phyloP scores from a whole-genome alignment of 2,113 vertebrate genomes.

The Aphelocoma coerulescens region DNA sequence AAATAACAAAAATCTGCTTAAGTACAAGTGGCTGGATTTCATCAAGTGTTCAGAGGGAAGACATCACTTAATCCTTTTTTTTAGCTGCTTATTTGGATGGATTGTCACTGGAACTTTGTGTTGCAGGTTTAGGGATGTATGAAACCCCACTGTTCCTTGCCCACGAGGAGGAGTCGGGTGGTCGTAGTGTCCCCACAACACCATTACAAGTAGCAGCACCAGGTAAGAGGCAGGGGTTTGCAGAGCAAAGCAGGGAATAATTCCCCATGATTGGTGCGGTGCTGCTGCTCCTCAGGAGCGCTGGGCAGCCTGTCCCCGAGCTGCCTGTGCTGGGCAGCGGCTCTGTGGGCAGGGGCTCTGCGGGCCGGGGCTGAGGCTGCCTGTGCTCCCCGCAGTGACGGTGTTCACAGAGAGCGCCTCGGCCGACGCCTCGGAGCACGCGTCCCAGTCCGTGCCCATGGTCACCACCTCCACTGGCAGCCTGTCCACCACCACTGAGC shows the following conservation, averaged over 20 bases:
- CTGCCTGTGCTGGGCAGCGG: not conserved
- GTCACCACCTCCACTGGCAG: slow-evolving; percentile 89
- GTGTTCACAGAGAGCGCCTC: slow-evolving; percentile 83
- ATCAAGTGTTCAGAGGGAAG: not conserved
- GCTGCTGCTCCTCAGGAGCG: not conserved
- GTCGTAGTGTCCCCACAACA: slow-evolving; percentile 91
- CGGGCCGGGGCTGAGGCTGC: not conserved
- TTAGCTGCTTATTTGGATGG: not conserved
- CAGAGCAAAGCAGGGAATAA: not conserved
- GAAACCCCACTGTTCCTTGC: slow-evolving; percentile 88
- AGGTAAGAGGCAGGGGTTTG: slow-evolving; percentile 66
- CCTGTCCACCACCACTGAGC: slow-evolving; percentile 76
- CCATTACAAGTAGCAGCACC: slow-evolving; percentile 84
- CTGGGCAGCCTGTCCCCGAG: not conserved
- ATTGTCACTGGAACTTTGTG: not conserved
- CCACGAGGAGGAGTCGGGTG: slow-evolving; percentile 90
- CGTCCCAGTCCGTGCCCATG: slow-evolving; percentile 93
- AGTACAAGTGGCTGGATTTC: not conserved
- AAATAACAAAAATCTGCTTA: not conserved
- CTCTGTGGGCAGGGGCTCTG: not conserved
- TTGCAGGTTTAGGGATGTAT: slow-evolving; percentile 89
- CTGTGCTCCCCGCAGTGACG: slow-evolving; percentile 59
- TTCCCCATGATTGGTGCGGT: rapidly evolving
- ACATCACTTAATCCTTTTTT: not conserved
- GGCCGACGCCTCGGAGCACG: slow-evolving; percentile 83